phyloP scores from a whole-genome alignment of 2,888 invertebrate species.

The Dermolepida albohirtum region DNA sequence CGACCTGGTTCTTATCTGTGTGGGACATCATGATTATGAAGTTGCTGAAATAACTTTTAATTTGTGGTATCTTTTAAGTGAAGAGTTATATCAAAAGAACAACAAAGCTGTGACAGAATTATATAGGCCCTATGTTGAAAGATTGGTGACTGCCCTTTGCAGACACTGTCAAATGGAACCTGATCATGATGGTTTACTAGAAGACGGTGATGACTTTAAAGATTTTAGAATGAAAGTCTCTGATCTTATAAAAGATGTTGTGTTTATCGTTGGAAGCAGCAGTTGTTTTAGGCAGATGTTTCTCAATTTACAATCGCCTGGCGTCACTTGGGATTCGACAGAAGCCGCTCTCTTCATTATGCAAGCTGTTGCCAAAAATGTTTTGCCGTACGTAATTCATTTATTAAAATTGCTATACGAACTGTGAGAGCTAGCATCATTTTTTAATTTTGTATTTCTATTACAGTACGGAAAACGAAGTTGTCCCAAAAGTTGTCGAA shows the following conservation, averaged over 20 bases:
- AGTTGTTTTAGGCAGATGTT: slow-evolving; percentile 94
- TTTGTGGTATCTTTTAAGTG: slow-evolving; percentile 96
- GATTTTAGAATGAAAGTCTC: slow-evolving; percentile 88
- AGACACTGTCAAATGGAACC: slow-evolving; percentile 95
- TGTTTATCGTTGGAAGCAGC: slow-evolving; percentile 94
- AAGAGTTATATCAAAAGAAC: slow-evolving; percentile 91
- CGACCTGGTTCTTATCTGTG: slow-evolving; percentile 90
- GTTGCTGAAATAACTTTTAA: slow-evolving; percentile 94
- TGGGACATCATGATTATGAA: slow-evolving; percentile 98
- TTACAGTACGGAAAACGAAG: slow-evolving; percentile 87
- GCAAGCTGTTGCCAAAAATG: slow-evolving; percentile 95
- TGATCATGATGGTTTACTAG: slow-evolving; percentile 88
- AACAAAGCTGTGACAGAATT: slow-evolving; percentile 81
- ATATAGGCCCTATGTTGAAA: slow-evolving; percentile 91
- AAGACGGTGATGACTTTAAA: slow-evolving; percentile 86
- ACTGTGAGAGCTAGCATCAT: not conserved
- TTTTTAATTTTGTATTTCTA: slow-evolving; percentile 9
- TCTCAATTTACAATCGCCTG: slow-evolving; percentile 76
- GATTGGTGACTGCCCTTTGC: slow-evolving; percentile 89
- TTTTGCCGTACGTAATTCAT: slow-evolving; percentile 81
- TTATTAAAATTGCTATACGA: not conserved
- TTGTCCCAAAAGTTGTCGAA: slow-evolving; percentile 93
- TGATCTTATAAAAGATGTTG: slow-evolving; percentile 95
- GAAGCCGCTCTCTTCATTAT: slow-evolving; percentile 96
- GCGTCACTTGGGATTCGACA: slow-evolving; percentile 89